phyloP scores from a whole-genome alignment of 2,113 vertebrate species.

The Oenanthe melanoleuca region DNA sequence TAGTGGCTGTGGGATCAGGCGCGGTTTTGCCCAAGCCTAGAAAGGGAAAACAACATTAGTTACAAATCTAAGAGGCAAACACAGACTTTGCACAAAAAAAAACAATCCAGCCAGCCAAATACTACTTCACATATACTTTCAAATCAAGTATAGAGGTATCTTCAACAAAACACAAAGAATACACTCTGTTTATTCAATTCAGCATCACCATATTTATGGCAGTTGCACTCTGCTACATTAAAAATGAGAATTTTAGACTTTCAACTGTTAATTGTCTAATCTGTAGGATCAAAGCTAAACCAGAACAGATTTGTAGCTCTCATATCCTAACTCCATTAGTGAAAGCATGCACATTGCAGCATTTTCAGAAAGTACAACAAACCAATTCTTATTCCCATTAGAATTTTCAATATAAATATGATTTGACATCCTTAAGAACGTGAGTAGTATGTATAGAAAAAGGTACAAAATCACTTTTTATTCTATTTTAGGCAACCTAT shows the following conservation, averaged over 20 bases:
- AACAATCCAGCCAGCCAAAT: not conserved
- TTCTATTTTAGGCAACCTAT: slow-evolving; percentile 3
- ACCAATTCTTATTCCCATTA: not conserved
- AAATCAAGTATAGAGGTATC: not conserved
- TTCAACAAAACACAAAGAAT: not conserved
- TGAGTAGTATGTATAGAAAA: not conserved
- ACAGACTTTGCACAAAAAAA: not conserved
- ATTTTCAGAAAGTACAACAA: not conserved
- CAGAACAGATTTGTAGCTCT: not conserved
- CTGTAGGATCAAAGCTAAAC: not conserved
- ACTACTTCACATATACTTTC: not conserved
- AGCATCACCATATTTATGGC: not conserved
- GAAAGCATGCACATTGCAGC: not conserved
- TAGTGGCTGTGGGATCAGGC: slow-evolving; percentile 86
- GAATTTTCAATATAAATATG: not conserved
- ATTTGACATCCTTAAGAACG: not conserved
- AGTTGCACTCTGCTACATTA: not conserved
- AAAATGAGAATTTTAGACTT: not conserved
- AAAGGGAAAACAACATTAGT: not conserved
- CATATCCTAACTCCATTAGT: not conserved
- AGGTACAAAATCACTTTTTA: not conserved
- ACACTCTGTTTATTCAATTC: not conserved
- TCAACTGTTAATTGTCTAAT: not conserved
- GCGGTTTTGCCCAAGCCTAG: slow-evolving; percentile 93
- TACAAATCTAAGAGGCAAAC: not conserved